Evolutionary conservation across 64 coral and sea anemone genomes (phyloP).

Genomic region (Pocillopora verrucosa): DNA sequence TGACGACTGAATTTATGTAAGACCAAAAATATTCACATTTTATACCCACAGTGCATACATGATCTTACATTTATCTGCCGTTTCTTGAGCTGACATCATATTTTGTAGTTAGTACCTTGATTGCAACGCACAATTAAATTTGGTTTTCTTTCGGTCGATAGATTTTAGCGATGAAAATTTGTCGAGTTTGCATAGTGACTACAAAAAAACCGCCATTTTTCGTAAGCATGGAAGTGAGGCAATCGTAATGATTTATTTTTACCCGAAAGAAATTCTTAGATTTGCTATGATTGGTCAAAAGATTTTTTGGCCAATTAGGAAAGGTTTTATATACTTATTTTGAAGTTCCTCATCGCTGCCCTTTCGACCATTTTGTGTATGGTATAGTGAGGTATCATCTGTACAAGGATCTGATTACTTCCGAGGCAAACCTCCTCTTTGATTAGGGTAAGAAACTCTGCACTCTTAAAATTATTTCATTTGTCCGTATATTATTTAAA

Average conservation of each 20-base stretch:
- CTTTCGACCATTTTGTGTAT: background rate
- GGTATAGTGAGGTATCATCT: background rate
- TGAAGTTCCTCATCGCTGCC: background rate
- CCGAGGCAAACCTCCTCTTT: background rate
- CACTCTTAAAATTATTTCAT: background rate
- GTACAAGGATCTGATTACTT: background rate
- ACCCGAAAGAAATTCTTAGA: background rate
- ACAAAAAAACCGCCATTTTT: slow-evolving; percentile 59
- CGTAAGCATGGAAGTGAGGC: slow-evolving; percentile 23
- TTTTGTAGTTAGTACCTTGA: background rate
- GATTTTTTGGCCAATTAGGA: background rate
- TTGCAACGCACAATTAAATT: background rate
- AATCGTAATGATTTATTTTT: background rate
- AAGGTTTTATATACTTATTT: background rate
- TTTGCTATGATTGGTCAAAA: slow-evolving; percentile 38
- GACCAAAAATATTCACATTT: too few relatives aligned
- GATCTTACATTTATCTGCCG: slow-evolving; percentile 53
- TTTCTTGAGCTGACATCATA: slow-evolving; percentile 44
- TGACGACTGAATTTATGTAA: too few relatives aligned
- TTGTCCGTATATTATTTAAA: background rate
- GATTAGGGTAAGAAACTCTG: background rate
- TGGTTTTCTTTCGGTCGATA: too few relatives aligned
- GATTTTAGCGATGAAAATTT: background rate
- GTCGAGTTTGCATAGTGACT: background rate
- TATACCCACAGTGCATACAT: too few relatives aligned